Conservation (phyloP, 1,140 invertebrate genomes). For the Macrobrachium rosenbergii region DNA sequence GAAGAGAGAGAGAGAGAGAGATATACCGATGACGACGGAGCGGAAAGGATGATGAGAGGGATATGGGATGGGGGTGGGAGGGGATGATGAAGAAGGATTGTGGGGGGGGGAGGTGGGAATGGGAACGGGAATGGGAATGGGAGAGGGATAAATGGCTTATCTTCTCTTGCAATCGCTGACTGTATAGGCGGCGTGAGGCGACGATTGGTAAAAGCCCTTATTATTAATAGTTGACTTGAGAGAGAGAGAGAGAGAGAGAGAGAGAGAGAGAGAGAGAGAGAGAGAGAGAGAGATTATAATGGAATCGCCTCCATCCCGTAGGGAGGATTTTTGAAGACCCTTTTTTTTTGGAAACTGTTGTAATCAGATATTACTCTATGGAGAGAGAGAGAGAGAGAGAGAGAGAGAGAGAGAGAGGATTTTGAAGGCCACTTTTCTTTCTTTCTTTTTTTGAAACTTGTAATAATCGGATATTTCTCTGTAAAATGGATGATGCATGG, state of each 20-base stretch:
- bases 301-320: too few relatives aligned
- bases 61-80: not conserved
- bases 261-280: not conserved
- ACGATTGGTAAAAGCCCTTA: too few relatives aligned
- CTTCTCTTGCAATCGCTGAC: too few relatives aligned
- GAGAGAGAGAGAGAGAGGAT: not conserved
- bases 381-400: not conserved
- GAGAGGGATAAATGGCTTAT: not conserved
- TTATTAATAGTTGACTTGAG: too few relatives aligned
- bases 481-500: too few relatives aligned
- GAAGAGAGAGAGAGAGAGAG: not conserved
- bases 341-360: too few relatives aligned
- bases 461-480: too few relatives aligned
- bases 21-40: not conserved
- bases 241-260: not conserved
- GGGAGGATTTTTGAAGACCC: too few relatives aligned
- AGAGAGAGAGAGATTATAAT: not conserved
- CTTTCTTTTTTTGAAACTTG: too few relatives aligned
- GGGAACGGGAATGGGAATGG: not conserved
- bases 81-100: not conserved
- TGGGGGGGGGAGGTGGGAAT: slow-evolving; percentile 2
- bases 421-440: too few relatives aligned
- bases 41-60: slow-evolving; percentile 13
- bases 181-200: too few relatives aligned
- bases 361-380: too few relatives aligned